Base-by-base conservation (phyloP, 2,113 vertebrate genomes). In the Anas platyrhynchos region DNA sequence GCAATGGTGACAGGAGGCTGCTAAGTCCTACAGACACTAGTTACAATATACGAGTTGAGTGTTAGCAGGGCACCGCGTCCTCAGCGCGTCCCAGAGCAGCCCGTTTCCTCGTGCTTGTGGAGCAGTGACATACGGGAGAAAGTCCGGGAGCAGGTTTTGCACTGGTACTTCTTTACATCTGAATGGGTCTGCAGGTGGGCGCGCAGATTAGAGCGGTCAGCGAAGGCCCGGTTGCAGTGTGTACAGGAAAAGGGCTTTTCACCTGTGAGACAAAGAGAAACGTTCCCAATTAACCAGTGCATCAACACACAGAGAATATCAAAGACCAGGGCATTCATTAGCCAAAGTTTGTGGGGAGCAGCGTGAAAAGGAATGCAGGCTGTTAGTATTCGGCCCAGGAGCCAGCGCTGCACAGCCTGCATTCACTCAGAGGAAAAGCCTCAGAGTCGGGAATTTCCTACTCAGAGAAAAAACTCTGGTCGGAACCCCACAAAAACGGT, bases 61-160 rank as follows among this genome's bases (percentile, higher is more conserved):
- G 20, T 73, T 8, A 34, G 61, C 94, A 94, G 93, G 46, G 44
- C 54, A 74, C 6, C 0, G 67, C 86, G 61, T 86, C 93, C 87
- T 91, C 98, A 99, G 58, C 98, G 98, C 44, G 98, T 97, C 3
- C 98, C 98, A 0, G 98, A 98, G 96, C 99, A 99, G 96, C 99
- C 98, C 0, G 99, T 98, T 91, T 99, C 98, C 7, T 98, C 98
- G 71, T 99, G 99, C 93, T 99, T 99, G 97, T 99, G 99, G 59
- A 99, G 99, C 95, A 99, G 98, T 16, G 99, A 99, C 99, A 99
- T 99, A 72, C 99, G 99, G 89, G 99, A 99, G 98, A 99, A 99
- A 98, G 99, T 99, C 87, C 99, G 98, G 16, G 99, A 98, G 85
- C 99, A 99, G 56, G 98, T 98, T 96, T 97, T 97, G 66, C 99